These are phyloP conservation scores for Junonia oenone DNA, from an alignment of 2,888 invertebrate species.

Conservation along the genomic window DNA sequence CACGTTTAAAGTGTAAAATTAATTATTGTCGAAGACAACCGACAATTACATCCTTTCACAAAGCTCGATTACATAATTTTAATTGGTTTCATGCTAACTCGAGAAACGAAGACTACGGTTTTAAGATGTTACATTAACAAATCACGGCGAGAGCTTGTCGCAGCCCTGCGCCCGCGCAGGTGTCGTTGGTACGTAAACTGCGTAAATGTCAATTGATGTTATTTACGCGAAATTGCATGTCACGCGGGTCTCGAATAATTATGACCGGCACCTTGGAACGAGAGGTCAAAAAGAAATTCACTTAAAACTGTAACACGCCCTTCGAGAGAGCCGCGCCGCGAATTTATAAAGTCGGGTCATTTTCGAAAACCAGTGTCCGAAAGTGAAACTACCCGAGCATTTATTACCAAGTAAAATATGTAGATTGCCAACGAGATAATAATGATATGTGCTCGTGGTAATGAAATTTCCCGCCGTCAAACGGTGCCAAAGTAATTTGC, in stretches of 20 bases:
- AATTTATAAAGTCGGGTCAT: constrained; percentile 73
- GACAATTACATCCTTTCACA: neutral
- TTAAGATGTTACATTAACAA: constrained; percentile 8
- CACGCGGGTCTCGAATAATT: constrained; percentile 58
- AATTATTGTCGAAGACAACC: neutral
- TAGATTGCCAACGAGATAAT: constrained; percentile 77
- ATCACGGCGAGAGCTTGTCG: constrained; percentile 14
- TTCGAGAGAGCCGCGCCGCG: constrained; percentile 58
- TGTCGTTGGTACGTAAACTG: constrained; percentile 30
- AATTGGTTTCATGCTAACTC: neutral
- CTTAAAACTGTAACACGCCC: constrained; percentile 78
- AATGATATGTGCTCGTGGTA: constrained; percentile 80
- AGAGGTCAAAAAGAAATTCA: constrained; percentile 80
- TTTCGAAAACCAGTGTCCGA: constrained; percentile 77
- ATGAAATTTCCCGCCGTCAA: constrained; percentile 80
- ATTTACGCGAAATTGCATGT: constrained; percentile 68
- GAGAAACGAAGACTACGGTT: neutral
- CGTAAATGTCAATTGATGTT: constrained; percentile 67
- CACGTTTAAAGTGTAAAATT: neutral
- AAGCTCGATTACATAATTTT: neutral
- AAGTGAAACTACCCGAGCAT: constrained; percentile 78
- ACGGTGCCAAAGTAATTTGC: constrained; percentile 80
- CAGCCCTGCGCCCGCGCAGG: constrained; percentile 22
- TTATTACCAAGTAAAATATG: constrained; percentile 78
- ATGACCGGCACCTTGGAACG: constrained; percentile 68